Conservation (phyloP, 2,888 invertebrate species). For the Drosophila paranaensis region DNA sequence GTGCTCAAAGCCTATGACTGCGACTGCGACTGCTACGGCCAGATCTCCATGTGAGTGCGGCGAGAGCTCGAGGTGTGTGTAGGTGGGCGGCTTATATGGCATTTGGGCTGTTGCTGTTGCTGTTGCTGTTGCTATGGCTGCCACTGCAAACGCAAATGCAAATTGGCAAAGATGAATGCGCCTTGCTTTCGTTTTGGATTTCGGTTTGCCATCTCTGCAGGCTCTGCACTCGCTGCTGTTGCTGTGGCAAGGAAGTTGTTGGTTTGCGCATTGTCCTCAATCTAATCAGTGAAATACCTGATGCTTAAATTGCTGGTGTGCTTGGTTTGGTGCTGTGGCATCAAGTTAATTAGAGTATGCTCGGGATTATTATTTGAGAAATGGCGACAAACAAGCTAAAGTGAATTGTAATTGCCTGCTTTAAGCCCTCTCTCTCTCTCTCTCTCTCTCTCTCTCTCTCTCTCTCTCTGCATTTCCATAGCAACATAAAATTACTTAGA, state of each 20-base stretch:
- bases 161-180: conserved; percentile 68
- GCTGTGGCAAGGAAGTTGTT: not conserved
- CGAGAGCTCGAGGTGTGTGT: not conserved
- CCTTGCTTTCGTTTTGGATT: conserved; percentile 31
- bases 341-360: conserved; percentile 8
- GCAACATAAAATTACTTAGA: not conserved
- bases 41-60: not conserved
- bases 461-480: not conserved
- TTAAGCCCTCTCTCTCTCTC: too few relatives aligned
- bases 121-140: conserved; percentile 8
- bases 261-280: conserved; percentile 16
- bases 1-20: conserved; percentile 50
- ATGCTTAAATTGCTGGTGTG: conserved; percentile 3
- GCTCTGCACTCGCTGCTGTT: too few relatives aligned
- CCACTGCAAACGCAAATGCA: conserved; percentile 69
- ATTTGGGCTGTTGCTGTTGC: conserved; percentile 29
- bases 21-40: conserved; percentile 16
- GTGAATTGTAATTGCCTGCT: not conserved
- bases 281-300: conserved; percentile 32
- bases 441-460: too few relatives aligned
- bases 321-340: not conserved
- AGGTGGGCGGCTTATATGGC: conserved; percentile 49
- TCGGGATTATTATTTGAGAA: not conserved
- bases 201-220: conserved; percentile 15
- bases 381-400: not conserved